phyloP scores from a whole-genome alignment of 2,888 invertebrate genomes.

The Cephalotes varians region DNA sequence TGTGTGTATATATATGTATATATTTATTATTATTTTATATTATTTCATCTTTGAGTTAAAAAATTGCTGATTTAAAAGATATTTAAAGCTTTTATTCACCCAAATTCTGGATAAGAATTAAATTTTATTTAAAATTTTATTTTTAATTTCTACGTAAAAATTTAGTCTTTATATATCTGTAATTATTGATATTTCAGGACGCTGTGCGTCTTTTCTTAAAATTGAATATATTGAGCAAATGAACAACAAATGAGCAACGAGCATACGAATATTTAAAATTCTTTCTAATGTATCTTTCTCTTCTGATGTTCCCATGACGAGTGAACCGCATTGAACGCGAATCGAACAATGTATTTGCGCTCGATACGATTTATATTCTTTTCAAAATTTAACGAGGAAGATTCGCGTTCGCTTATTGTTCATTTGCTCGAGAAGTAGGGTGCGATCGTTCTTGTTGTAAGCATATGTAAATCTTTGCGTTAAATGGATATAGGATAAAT shows the following conservation, averaged over 20 bases:
- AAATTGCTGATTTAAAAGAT: neutral
- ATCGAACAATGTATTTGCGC: neutral
- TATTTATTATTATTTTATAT: neutral
- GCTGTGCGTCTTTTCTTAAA: slow-evolving; percentile 26
- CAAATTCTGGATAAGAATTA: neutral
- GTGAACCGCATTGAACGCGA: neutral
- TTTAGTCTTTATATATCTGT: slow-evolving; percentile 39
- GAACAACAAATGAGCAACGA: neutral
- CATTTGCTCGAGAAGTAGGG: neutral
- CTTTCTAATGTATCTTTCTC: neutral
- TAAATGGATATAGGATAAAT: slow-evolving; percentile 22
- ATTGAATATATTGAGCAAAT: slow-evolving; percentile 14
- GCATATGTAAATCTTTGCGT: neutral
- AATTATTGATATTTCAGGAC: slow-evolving; percentile 5
- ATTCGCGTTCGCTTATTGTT: slow-evolving; percentile 17
- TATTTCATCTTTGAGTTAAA: neutral
- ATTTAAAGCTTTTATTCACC: neutral
- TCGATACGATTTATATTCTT: neutral
- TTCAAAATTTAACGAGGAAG: neutral
- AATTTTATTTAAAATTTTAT: neutral
- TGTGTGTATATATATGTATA: too few species aligned
- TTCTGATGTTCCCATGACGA: neutral
- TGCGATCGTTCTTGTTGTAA: slow-evolving; percentile 21
- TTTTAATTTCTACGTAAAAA: slow-evolving; percentile 1
- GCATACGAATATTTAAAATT: neutral